Evolutionary conservation across 1,140 invertebrate genomes (phyloP).

Genomic region (Caenorhabditis elegans): WBcel235 BX284605.5:11968501-11969000

Average conservation of each 20-base stretch:
- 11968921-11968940: too few relatives aligned
- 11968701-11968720: background rate
- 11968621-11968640: background rate
- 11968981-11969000: too few relatives aligned
- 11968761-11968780: background rate
- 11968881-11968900: background rate
- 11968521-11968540: too few relatives aligned
- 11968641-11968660: background rate
- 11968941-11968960: too few relatives aligned
- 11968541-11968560: too few relatives aligned
- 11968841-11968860: background rate
- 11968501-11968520: too few relatives aligned
- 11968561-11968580: too few relatives aligned
- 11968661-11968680: background rate
- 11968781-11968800: background rate
- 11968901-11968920: too few relatives aligned
- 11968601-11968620: too few relatives aligned
- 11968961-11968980: too few relatives aligned
- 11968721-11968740: slow-evolving; percentile 6
- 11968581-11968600: too few relatives aligned
- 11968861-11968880: too few relatives aligned
- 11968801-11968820: background rate
- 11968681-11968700: background rate
- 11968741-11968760: background rate
- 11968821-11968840: background rate